Evolutionary conservation across 2,113 vertebrate species (phyloP).

Genomic region (Cynoglossus semilaevis): DNA sequence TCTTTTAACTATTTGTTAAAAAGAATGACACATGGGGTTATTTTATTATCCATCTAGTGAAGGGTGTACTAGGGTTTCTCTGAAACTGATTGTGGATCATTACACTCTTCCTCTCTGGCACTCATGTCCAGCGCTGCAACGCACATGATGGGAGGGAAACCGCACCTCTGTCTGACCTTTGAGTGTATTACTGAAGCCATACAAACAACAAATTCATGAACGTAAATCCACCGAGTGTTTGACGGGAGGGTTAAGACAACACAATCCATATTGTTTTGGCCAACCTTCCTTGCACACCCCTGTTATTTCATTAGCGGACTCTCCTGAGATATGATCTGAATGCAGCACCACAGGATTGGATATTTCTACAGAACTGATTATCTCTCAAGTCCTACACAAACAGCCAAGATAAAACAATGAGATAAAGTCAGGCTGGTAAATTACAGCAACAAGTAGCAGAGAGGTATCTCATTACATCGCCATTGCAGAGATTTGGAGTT

Average conservation of each 20-base stretch:
- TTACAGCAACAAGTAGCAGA: conserved; percentile 5
- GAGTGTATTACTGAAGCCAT: conserved; percentile 42
- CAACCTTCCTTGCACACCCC: conserved; percentile 17
- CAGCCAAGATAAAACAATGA: conserved; percentile 6
- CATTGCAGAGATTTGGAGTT: background rate
- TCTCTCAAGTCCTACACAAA: conserved; percentile 1
- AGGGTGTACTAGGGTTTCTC: too few relatives aligned
- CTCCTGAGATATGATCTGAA: conserved; percentile 10
- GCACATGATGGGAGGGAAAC: conserved; percentile 21
- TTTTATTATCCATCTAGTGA: too few relatives aligned
- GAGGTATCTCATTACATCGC: background rate
- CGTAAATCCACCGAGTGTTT: conserved; percentile 23
- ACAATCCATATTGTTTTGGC: conserved; percentile 20
- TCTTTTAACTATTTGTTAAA: too few relatives aligned
- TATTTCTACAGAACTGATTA: conserved; percentile 12
- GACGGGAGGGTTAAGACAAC: conserved; percentile 46
- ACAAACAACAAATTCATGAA: conserved; percentile 59
- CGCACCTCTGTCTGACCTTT: conserved; percentile 42
- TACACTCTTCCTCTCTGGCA: conserved; percentile 37
- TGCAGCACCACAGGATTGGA: background rate
- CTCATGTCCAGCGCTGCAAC: conserved; percentile 9
- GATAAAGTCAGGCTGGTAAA: conserved; percentile 2
- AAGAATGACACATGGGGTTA: too few relatives aligned
- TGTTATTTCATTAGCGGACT: background rate
- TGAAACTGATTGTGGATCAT: too few relatives aligned